Percentiles rank a stretch among this genome's conserved stretches.
Conservation (phyloP, 2,888 invertebrate genomes). For the Leucozona laternaria region DNA sequence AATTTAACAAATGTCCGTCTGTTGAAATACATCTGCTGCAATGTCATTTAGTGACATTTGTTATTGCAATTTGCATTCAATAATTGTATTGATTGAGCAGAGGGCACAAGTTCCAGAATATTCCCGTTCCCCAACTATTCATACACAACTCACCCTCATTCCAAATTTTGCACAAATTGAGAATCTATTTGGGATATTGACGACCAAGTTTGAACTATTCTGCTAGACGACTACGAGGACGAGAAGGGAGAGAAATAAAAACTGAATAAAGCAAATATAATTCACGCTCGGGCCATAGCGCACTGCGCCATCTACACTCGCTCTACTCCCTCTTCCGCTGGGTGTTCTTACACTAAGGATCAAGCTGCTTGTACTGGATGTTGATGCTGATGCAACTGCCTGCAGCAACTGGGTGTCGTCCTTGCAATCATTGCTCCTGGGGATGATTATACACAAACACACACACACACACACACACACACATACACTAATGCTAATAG, state of each 20-base stretch:
- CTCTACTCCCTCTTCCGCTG: neutral
- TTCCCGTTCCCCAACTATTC: neutral
- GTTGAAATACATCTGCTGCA: constrained; percentile 64
- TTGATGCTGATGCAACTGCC: constrained; percentile 2
- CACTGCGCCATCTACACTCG: constrained; percentile 43
- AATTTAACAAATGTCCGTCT: constrained; percentile 66
- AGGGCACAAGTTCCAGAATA: constrained; percentile 34
- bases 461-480: too few species aligned
- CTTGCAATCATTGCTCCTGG: neutral
- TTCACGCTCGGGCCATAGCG: constrained; percentile 57
- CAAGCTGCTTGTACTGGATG: neutral
- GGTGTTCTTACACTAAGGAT: constrained; percentile 23
- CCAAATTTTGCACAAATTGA: constrained; percentile 15
- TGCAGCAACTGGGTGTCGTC: constrained; percentile 18
- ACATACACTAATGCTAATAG: too few species aligned
- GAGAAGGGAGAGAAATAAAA: constrained; percentile 24
- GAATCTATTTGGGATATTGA: constrained; percentile 57
- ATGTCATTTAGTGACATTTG: constrained; percentile 70
- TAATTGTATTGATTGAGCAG: constrained; percentile 66
- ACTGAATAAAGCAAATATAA: constrained; percentile 61
- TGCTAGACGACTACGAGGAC: neutral
- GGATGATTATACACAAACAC: constrained; percentile 48
- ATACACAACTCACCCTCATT: neutral
- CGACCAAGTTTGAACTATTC: constrained; percentile 41
- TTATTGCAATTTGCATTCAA: constrained; percentile 73